Percentiles rank a stretch among this genome's conserved stretches.
Conservation (phyloP, 2,797 vertebrate species). For the Novumbra hubbsi region DNA sequence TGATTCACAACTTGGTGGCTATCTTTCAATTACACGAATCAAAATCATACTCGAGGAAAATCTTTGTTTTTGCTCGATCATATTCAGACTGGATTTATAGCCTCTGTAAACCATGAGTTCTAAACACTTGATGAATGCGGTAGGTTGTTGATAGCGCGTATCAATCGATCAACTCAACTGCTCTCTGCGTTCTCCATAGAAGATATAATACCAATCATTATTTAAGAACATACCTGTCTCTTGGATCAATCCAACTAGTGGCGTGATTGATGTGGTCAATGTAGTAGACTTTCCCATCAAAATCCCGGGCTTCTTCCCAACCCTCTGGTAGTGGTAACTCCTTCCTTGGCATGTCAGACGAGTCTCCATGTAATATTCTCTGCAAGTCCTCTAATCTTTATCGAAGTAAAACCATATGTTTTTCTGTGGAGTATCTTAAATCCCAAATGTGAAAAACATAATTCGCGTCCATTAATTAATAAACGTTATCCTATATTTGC, state of each 20-base stretch:
- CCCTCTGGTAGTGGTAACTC: slow-evolving; percentile 95
- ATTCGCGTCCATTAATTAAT: slow-evolving; percentile 39
- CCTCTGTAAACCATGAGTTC: no score
- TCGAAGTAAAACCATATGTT: slow-evolving; percentile 51
- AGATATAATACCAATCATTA: slow-evolving; percentile 4
- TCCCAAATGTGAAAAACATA: not conserved
- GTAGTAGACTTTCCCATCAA: slow-evolving; percentile 94
- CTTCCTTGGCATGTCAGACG: slow-evolving; percentile 90
- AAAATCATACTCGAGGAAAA: slow-evolving; percentile 14
- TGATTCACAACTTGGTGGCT: slow-evolving; percentile 29
- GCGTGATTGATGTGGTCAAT: slow-evolving; percentile 89
- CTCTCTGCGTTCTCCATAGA: not conserved
- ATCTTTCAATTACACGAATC: slow-evolving; percentile 32
- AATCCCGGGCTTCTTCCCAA: slow-evolving; percentile 96
- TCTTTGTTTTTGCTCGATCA: not conserved
- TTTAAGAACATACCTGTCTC: slow-evolving; percentile 83
- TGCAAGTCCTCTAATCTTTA: slow-evolving; percentile 56
- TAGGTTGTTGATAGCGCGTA: not conserved
- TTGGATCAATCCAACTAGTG: slow-evolving; percentile 96
- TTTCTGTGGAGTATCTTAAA: not conserved
- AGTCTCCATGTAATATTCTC: slow-evolving; percentile 78
- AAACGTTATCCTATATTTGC: slow-evolving; percentile 26
- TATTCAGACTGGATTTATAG: no score
- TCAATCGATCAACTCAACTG: not conserved
- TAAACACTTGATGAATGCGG: no score